Evolutionary conservation across 2,113 vertebrate genomes (phyloP).

Genomic region (Rhinichthys klamathensis): DNA sequence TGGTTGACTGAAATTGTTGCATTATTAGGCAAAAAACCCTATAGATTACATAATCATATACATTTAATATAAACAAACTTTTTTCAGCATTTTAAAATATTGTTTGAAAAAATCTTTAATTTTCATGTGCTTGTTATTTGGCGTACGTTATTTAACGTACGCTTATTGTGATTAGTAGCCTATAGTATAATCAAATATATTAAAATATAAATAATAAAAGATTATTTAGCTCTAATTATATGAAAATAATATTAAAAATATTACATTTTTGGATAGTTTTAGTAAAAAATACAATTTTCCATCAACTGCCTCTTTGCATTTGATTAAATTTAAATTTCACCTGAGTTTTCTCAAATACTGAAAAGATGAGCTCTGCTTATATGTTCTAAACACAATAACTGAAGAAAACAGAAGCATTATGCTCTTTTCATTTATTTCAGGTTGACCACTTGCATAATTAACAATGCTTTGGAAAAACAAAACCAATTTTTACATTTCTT

Average conservation of each 20-base stretch:
- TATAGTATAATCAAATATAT: neutral
- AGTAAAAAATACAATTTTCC: neutral
- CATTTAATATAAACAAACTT: neutral
- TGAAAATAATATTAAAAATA: neutral
- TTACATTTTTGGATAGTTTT: neutral
- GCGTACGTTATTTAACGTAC: too few species aligned
- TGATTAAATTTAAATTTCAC: neutral
- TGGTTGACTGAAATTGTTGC: neutral
- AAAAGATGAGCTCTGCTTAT: neutral
- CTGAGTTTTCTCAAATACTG: neutral
- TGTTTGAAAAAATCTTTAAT: too few species aligned
- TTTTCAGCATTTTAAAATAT: too few species aligned
- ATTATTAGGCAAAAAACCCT: neutral
- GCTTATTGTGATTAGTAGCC: neutral
- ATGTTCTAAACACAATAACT: neutral
- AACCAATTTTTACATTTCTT: neutral
- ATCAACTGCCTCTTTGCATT: neutral
- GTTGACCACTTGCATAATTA: neutral
- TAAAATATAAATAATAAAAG: neutral
- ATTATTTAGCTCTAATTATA: neutral
- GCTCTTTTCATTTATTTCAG: slow-evolving; percentile 15
- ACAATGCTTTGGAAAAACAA: neutral
- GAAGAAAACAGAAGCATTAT: neutral
- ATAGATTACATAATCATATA: neutral
- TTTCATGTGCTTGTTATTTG: too few species aligned